Base-by-base conservation (phyloP, 1,140 invertebrate genomes). In the Chymomyza costata region DNA sequence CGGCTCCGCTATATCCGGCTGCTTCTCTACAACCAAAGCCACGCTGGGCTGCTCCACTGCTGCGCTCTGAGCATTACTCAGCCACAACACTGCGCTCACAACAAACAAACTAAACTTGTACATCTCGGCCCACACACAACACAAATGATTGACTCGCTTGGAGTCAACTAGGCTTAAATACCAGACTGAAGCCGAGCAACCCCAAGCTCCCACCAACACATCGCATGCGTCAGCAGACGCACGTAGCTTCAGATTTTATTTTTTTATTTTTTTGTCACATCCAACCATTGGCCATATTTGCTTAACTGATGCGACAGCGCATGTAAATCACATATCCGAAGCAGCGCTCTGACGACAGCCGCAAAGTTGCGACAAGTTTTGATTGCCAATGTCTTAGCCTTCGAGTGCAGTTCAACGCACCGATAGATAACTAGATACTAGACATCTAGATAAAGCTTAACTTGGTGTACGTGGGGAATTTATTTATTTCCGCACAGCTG, bases 361-460 rank as follows among this genome's bases (percentile, higher is more conserved):
- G 41, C 40, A 35, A 40, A 44, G 38, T 28, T 25, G 47, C 30
- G 53, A 10, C 13, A 10, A 14, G 3, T 34, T 34, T 48, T 59
- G 63, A 56, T 32, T 50, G 52, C 28, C 21, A 21, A 28, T 39
- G 51, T 2, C 53, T 28, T 48, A 55, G 47, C 47, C 67, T 67
- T 73, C 50, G 21, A 14, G 25, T 65, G 55, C 74, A 58, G 73
- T 73, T 80, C 68, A 78, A 73, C 60, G 73, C 48, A 43, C 73
- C 3, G 6, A 34, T 10, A n/a, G 8, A 34, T 34, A 32, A 14
- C 18, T 14, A 50, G n/a, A 14, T 19, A 30, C 8, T 51, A 49
- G 48, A 48, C 58, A n/a, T 21, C 41, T 56, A 56, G 8, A 28
- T 49, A 30, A 45, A 40, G 35, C 44, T 32, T 66, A 67, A 50